phyloP scores from a whole-genome alignment of 2,797 vertebrate species.

The Falco peregrinus region DNA sequence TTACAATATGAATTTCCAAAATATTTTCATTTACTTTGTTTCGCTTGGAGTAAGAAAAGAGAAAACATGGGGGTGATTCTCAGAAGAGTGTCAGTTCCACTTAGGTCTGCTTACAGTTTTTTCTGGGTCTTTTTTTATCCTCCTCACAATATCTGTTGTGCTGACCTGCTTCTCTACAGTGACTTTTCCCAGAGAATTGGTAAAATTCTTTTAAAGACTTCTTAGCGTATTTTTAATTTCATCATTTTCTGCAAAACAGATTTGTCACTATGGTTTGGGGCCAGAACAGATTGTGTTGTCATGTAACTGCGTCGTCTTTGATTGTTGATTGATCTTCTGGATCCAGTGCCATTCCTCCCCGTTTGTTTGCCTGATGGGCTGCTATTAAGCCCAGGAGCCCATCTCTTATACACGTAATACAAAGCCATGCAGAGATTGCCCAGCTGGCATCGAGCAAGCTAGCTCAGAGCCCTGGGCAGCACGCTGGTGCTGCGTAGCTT shows the following conservation, averaged over 20 bases:
- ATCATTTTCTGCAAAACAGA: not conserved
- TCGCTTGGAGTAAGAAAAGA: not conserved
- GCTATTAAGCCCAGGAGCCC: not conserved
- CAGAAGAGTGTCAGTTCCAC: not conserved
- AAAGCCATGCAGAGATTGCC: rapidly evolving
- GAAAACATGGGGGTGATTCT: not conserved
- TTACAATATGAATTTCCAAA: not conserved
- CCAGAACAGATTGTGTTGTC: not conserved
- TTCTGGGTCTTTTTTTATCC: not conserved
- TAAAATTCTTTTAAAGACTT: not conserved
- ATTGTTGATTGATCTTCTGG: not conserved
- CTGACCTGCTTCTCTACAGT: not conserved
- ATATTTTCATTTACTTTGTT: not conserved
- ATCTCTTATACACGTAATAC: not conserved
- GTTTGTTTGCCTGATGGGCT: not conserved
- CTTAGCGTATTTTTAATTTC: not conserved
- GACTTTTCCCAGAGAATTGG: not conserved
- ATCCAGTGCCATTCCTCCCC: not conserved
- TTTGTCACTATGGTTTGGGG: not conserved
- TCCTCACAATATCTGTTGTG: not conserved
- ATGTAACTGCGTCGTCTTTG: not conserved
- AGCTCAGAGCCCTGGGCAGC: not conserved
- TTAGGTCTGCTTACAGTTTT: not conserved
- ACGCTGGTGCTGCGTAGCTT: not conserved
- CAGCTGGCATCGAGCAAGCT: not conserved